Base-by-base conservation (phyloP, 2,888 invertebrate species). In the Hemaris fuciformis region DNA sequence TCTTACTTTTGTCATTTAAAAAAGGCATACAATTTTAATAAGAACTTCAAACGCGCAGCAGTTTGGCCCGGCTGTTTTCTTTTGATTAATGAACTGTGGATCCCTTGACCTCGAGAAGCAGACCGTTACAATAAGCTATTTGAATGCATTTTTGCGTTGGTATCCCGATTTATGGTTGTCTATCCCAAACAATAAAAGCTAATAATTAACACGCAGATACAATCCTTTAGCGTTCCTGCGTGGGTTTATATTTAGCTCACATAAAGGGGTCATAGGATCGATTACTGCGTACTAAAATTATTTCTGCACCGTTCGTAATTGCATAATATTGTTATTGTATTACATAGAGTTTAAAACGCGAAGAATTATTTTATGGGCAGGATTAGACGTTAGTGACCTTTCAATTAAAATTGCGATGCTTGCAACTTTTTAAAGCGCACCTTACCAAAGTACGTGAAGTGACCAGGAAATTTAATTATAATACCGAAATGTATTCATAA, bases 241-340 rank as follows among this genome's bases (percentile, higher is more conserved):
- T n/a, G 23, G 8, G 53, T 53, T 53, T 53, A 53, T 53, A 53
- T 53, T 53, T 53, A 53, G 53, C 53, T 15, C 27, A 4, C 27
- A 53, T 27, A 53, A 53, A 53, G 53, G 27, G 53, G 53, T 15
- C 53, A 53, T 27, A 53, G 53, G 53, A 53, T 53, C 53, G 53
- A 53, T 53, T 53, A 53, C 53, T 53, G 53, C 27, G 53, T 53
- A 53, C 53, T 18, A 31, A 53, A 18, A 15, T 31, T 53, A 53
- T 53, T 53, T 31, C 53, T 53, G 53, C 31, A 31, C 31, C 8
- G 31, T 53, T 53, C 7, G 48, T 48, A 48, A 53, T 53, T 53
- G 53, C 31, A 31, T 53, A 27, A 15, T 48, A 18, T 7, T 43
- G 20, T 20, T 20, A 43, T 43, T 38, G 4, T n/a, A 38, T n/a